Conservation (phyloP, 2,797 vertebrate species). For the Bradypodion ventrale region DNA sequence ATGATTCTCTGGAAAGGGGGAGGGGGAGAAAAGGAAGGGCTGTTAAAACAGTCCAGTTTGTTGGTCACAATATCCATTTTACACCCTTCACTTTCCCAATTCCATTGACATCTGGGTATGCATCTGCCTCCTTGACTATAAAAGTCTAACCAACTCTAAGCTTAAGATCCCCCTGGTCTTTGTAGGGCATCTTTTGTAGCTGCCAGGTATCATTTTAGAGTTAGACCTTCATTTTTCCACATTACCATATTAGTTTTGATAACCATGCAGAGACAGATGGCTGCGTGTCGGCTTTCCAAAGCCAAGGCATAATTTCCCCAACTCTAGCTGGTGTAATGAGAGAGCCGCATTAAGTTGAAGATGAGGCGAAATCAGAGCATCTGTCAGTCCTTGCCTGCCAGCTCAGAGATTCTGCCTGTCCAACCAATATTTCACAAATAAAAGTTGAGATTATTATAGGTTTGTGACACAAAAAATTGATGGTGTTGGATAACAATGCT, state of each 20-base stretch:
- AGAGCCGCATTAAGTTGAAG: conserved; percentile 78
- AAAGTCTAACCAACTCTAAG: neutral
- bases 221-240: conserved; percentile 68
- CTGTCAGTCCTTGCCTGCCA: conserved; percentile 78
- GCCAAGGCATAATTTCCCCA: conserved; percentile 79
- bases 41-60: neutral
- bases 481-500: conserved; percentile 80
- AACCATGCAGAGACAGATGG: conserved; percentile 82
- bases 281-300: conserved; percentile 79
- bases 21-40: neutral
- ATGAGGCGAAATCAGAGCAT: conserved; percentile 82
- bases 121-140: neutral
- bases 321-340: conserved; percentile 78
- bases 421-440: conserved; percentile 81
- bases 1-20: neutral
- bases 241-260: conserved; percentile 79
- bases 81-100: rapidly evolving
- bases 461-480: conserved; percentile 76
- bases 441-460: conserved; percentile 76
- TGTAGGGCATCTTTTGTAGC: conserved; percentile 43
- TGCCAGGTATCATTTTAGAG: conserved; percentile 64
- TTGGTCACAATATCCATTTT: no score
- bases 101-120: neutral
- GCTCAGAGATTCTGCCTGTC: conserved; percentile 74
- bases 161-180: conserved; percentile 1